Evolutionary conservation across 2,888 invertebrate genomes (phyloP).

Genomic region (Andrena flavipes): DNA sequence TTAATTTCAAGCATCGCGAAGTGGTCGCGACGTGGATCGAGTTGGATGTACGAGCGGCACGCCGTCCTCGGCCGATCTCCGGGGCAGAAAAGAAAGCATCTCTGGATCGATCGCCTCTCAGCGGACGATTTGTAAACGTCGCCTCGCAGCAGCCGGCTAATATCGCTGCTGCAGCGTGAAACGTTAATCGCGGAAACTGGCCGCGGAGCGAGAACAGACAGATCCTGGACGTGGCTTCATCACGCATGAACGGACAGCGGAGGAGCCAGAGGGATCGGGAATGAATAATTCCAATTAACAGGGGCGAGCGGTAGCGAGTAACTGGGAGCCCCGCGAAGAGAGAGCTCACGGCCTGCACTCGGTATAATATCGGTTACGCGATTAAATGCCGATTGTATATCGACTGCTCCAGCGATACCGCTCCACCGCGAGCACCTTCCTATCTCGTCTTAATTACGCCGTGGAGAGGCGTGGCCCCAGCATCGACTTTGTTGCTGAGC

Average conservation of each 20-base stretch:
- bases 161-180: slow-evolving; percentile 70
- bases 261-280: not conserved
- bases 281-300: slow-evolving; percentile 53
- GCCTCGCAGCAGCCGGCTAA: slow-evolving; percentile 46
- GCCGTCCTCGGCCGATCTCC: no score
- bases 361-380: slow-evolving; percentile 50
- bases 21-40: not conserved
- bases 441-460: slow-evolving; percentile 52
- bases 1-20: not conserved
- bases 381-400: slow-evolving; percentile 36
- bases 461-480: slow-evolving; percentile 31
- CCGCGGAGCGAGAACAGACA: slow-evolving; percentile 32
- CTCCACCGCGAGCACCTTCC: slow-evolving; percentile 26
- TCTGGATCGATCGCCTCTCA: slow-evolving; percentile 20
- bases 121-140: slow-evolving; percentile 64
- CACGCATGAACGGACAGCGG: slow-evolving; percentile 28
- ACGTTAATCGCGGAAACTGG: slow-evolving; percentile 76
- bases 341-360: not conserved
- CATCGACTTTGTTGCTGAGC: not conserved
- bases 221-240: slow-evolving; percentile 10
- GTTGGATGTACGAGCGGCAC: not conserved
- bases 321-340: not conserved
- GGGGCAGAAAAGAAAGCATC: slow-evolving; percentile 14
- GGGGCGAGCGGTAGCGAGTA: slow-evolving; percentile 5
- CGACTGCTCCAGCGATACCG: slow-evolving; percentile 33